Evolutionary conservation across 1,140 invertebrate species (phyloP).

Genomic region (Macrosteles quadrilineatus): DNA sequence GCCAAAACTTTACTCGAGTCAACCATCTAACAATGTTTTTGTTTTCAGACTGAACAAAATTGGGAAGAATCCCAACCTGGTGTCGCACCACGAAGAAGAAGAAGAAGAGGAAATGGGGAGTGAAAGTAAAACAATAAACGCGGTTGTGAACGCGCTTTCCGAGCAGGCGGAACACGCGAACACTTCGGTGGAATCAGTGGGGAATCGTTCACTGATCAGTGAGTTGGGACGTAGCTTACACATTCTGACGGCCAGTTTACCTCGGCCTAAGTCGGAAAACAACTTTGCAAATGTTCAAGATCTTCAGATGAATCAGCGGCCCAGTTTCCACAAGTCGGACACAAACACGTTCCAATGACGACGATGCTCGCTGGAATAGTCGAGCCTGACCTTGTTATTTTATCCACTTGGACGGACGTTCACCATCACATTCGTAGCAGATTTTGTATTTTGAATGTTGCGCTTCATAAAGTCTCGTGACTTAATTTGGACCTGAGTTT

Average conservation of each 20-base stretch:
- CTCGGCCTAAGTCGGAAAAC: constrained; percentile 79
- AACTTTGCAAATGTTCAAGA: constrained; percentile 70
- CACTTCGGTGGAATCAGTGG: constrained; percentile 72
- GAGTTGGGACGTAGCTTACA: constrained; percentile 59
- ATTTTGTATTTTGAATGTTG: background rate
- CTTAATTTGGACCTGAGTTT: constrained; percentile 1
- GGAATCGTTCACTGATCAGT: constrained; percentile 49
- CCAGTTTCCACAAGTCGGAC: constrained; percentile 78
- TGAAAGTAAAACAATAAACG: constrained; percentile 88
- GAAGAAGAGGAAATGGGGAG: constrained; percentile 66
- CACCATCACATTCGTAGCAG: constrained; percentile 3
- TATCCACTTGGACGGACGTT: background rate
- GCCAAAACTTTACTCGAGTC: too few relatives aligned
- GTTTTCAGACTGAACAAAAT: constrained; percentile 89
- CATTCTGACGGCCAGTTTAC: constrained; percentile 54
- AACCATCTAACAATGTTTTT: too few relatives aligned
- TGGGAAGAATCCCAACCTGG: constrained; percentile 96
- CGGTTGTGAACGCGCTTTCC: constrained; percentile 86
- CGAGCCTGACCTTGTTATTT: constrained; percentile 2
- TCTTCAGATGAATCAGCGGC: constrained; percentile 56
- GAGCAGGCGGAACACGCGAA: constrained; percentile 83
- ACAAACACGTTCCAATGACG: constrained; percentile 68
- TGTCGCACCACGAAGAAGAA: constrained; percentile 83
- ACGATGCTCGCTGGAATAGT: constrained; percentile 28
- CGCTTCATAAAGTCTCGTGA: constrained; percentile 1